Conservation (phyloP, 2,797 vertebrate species). For the Rhabdomys pumilio region DNA sequence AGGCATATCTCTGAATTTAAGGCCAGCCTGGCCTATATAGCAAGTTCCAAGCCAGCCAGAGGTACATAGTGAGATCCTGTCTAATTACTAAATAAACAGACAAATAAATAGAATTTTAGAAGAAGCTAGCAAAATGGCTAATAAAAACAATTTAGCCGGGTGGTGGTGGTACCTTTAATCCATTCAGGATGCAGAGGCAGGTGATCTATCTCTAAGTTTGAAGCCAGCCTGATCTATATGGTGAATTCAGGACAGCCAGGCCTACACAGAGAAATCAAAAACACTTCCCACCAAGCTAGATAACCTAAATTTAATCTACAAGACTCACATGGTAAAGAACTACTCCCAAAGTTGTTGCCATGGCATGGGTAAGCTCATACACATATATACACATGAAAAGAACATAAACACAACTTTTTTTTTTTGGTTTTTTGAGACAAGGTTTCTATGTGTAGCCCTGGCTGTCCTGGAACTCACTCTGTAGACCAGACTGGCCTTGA, state of each 20-base stretch:
- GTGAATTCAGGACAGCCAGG: not conserved
- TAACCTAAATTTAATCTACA: not conserved
- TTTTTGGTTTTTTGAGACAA: too few species aligned
- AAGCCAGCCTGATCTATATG: not conserved
- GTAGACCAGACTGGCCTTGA: too few species aligned
- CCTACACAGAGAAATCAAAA: not conserved
- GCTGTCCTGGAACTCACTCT: too few species aligned
- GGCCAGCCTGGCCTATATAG: not conserved
- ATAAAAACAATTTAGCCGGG: not conserved
- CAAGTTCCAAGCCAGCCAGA: not conserved
- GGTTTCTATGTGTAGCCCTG: too few species aligned
- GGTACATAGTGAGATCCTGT: not conserved
- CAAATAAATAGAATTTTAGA: not conserved
- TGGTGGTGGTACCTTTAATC: not conserved
- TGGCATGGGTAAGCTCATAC: not conserved
- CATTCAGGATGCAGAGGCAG: not conserved
- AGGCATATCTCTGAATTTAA: not conserved
- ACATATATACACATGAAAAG: not conserved
- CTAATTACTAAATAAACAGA: not conserved
- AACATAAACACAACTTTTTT: not conserved
- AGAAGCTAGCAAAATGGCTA: not conserved
- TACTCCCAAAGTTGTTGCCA: not conserved
- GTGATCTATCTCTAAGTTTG: not conserved
- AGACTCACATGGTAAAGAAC: not conserved
- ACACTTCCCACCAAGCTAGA: not conserved